phyloP scores from a whole-genome alignment of 1,140 invertebrate genomes.

The Tigriopus japonicus region DNA sequence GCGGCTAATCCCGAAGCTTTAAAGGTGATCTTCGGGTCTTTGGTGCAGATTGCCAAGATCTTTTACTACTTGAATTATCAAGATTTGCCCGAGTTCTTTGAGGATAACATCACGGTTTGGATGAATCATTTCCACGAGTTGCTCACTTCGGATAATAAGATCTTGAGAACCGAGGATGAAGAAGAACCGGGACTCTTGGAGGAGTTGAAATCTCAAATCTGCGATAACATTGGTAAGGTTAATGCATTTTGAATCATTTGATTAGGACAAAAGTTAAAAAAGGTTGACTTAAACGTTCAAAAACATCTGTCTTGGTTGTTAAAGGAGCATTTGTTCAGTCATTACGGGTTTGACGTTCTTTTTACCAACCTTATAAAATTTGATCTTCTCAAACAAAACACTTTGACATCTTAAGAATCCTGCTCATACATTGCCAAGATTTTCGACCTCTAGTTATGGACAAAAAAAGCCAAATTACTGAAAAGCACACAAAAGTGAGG shows the following conservation, averaged over 20 bases:
- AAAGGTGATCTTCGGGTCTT: constrained; percentile 69
- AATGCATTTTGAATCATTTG: not conserved
- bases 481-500: too few relatives aligned
- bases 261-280: too few relatives aligned
- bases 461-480: too few relatives aligned
- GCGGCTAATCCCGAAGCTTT: constrained; percentile 55
- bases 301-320: too few relatives aligned
- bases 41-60: constrained; percentile 79
- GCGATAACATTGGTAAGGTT: constrained; percentile 54
- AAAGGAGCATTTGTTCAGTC: too few relatives aligned
- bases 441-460: too few relatives aligned
- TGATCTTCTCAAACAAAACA: too few relatives aligned
- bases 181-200: constrained; percentile 78
- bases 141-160: constrained; percentile 47
- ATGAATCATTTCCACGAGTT: constrained; percentile 73
- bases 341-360: too few relatives aligned
- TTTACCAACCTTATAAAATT: too few relatives aligned
- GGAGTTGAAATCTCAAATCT: constrained; percentile 74
- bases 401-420: too few relatives aligned
- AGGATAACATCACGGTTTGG: constrained; percentile 89
- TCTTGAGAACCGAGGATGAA: constrained; percentile 44
- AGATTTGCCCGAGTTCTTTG: constrained; percentile 94
- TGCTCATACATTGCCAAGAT: too few relatives aligned
- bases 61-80: constrained; percentile 85
- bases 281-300: too few relatives aligned